Percentiles rank a stretch among this genome's conserved stretches.
Conservation (phyloP, 2,113 vertebrate genomes). For the Nothobranchius kuhntae region DNA sequence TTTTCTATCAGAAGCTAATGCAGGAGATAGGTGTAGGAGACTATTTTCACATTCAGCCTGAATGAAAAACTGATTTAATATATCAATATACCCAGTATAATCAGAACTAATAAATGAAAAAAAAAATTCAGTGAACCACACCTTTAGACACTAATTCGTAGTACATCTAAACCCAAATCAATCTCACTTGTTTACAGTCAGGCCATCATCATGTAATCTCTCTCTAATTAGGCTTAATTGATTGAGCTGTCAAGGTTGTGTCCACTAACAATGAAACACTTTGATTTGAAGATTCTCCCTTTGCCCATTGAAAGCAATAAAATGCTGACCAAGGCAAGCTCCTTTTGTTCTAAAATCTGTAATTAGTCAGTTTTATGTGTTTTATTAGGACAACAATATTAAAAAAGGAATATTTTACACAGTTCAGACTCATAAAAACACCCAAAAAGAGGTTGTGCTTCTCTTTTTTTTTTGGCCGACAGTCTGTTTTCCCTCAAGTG, state of each 20-base stretch:
- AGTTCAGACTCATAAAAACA: slow-evolving; percentile 17
- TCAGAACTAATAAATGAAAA: too few relatives aligned
- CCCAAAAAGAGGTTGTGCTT: neutral
- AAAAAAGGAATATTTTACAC: neutral
- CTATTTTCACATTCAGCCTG: too few relatives aligned
- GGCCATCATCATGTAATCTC: slow-evolving; percentile 27
- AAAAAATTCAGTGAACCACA: too few relatives aligned
- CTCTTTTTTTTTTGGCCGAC: slow-evolving; percentile 16
- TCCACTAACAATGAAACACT: neutral
- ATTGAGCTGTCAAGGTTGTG: slow-evolving; percentile 3
- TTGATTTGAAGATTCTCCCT: slow-evolving; percentile 3
- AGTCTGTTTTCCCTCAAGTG: slow-evolving; percentile 50
- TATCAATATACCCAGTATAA: too few relatives aligned
- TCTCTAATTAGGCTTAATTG: slow-evolving; percentile 28
- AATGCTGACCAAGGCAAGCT: slow-evolving; percentile 18
- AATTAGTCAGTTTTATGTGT: slow-evolving; percentile 4
- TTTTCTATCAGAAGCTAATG: too few relatives aligned
- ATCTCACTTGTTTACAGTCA: slow-evolving; percentile 22
- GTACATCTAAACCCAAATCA: slow-evolving; percentile 16
- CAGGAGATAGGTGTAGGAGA: too few relatives aligned
- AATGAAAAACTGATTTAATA: too few relatives aligned
- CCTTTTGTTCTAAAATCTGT: slow-evolving; percentile 14
- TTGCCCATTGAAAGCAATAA: slow-evolving; percentile 1
- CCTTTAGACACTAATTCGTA: too few relatives aligned
- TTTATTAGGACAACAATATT: neutral